A percentile compares a stretch with the other conserved stretches of the same genome.
Evolutionary conservation across 2,797 vertebrate genomes (phyloP).

Genomic region (Phataginus tetradactyla): DNA sequence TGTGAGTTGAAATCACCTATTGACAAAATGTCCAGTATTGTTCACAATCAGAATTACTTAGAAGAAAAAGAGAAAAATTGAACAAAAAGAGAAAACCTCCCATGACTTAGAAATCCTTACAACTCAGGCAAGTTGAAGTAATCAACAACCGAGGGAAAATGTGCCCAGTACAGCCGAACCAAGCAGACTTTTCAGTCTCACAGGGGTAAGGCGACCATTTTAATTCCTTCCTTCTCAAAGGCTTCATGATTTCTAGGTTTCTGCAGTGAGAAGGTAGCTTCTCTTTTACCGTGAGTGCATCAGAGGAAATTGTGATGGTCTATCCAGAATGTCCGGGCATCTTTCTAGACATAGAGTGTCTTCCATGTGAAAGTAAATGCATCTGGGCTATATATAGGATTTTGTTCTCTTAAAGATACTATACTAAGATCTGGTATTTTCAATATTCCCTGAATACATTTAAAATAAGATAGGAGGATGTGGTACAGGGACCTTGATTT

Average conservation of each 20-base stretch:
- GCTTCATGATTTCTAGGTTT: neutral
- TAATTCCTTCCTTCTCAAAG: neutral
- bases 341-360: neutral
- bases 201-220: neutral
- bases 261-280: neutral
- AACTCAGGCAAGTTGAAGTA: neutral
- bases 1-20: neutral
- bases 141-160: neutral
- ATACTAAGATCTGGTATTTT: constrained; percentile 40
- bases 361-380: neutral
- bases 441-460: constrained; percentile 63
- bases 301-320: neutral
- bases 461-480: constrained; percentile 44
- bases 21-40: neutral
- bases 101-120: constrained; percentile 6
- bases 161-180: neutral
- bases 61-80: constrained; percentile 37
- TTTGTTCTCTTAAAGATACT: constrained; percentile 14
- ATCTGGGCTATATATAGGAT: neutral
- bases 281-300: neutral
- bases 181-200: neutral
- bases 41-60: neutral
- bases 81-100: neutral
- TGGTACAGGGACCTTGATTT: constrained; percentile 58
- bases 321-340: neutral